These are phyloP conservation scores for Helarctos malayanus DNA, from an alignment of 2,797 vertebrate genomes.

Conservation along the genomic window DNA sequence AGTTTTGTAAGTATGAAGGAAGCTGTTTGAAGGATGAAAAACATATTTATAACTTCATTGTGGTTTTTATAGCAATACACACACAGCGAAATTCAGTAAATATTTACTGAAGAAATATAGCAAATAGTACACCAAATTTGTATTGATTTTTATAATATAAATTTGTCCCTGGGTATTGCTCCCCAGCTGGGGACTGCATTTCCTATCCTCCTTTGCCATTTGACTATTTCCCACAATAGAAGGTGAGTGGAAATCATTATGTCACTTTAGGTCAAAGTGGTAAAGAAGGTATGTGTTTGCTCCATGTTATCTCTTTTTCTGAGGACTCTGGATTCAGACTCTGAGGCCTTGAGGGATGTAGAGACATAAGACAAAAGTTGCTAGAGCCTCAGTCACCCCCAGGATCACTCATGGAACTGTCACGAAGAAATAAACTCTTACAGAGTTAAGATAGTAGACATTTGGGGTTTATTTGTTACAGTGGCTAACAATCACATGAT, in stretches of 20 bases:
- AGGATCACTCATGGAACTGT: not conserved
- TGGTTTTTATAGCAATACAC: not conserved
- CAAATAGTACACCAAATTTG: not conserved
- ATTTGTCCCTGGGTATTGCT: not conserved
- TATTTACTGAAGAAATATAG: conserved; percentile 33
- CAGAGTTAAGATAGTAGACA: not conserved
- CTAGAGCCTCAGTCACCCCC: not conserved
- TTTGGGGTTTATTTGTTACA: not conserved
- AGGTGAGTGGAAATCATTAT: not conserved
- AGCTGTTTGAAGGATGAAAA: not conserved
- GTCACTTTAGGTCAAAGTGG: not conserved
- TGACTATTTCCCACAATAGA: not conserved
- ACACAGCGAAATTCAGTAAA: conserved; percentile 27
- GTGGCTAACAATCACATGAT: not conserved
- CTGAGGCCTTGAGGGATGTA: not conserved
- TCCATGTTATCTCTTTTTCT: not conserved
- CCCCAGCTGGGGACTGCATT: not conserved
- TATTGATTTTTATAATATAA: not conserved
- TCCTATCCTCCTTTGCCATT: not conserved
- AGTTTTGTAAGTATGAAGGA: not conserved
- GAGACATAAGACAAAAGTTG: no score
- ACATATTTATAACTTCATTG: not conserved
- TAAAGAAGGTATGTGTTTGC: not conserved
- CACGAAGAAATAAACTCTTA: not conserved
- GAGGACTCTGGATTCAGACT: not conserved